Base-by-base conservation (phyloP, 2,113 vertebrate genomes). In the Potamarius usumacintae region DNA sequence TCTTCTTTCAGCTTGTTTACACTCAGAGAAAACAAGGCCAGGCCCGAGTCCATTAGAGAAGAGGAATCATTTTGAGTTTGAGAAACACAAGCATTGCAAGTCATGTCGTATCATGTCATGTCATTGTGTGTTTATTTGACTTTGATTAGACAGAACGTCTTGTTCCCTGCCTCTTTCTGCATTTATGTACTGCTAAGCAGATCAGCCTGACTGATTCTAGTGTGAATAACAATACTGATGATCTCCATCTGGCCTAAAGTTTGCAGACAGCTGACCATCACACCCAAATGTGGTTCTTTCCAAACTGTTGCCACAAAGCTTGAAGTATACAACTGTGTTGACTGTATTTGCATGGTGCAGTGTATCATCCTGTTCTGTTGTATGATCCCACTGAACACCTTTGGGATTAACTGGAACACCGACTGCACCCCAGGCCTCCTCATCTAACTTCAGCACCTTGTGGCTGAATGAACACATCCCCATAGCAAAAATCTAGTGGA, bases 1-100 rank as follows among this genome's bases (percentile, higher is more conserved):
- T 79, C 92, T 20, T 85, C 65, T 78, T 58, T 86, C 90, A 88
- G 78, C 63, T 30, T 82, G 85, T 93, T 93, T 94, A 92, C 91
- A 92, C 93, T 94, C 92, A 83, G 90, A 93, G 90, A 92, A 95
- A 94, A 94, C 93, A 95, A 94, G 95, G 95, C 94, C 93, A 94
- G 90, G 90, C 91, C 87, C 92, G 91, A 91, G 92, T 91, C 62
- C 91, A 92, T 85, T 48, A 20, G 86, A 92, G 90, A 91, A 89
- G 50, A 71, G 77, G 83, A 92, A 92, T 92, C 76, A 78, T 83
- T 90, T 90, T 92, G 92, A 91, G 87, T 90, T 90, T 87, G 82
- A 87, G 80, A 90, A 86, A 92, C 89, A 89, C 53, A 71, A 52
- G 76, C 76, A 83, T 84, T 85, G 82, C 77, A 62, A 60, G 42